Base-by-base conservation (phyloP, 2,888 invertebrate species). In the Microplitis deprimator region DNA sequence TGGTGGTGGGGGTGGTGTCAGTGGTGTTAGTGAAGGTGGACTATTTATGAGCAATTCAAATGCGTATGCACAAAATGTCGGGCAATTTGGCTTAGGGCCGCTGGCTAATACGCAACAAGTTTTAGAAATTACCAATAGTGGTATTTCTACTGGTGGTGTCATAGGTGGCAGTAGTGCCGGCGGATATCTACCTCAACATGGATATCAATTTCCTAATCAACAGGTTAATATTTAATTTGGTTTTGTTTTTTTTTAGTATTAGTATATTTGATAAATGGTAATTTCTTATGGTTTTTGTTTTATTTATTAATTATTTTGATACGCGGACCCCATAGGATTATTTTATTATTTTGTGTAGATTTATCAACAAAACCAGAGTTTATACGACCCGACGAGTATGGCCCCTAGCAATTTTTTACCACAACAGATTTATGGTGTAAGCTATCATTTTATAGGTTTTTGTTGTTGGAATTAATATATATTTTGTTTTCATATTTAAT, bases 401-500 rank as follows among this genome's bases (percentile, higher is more conserved):
- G 84, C 84, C 77, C 85, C 86, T 85, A 85, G 84, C 82, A 87
- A 85, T 83, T 84, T 84, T 81, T 85, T 85, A 79, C 84, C 83
- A 83, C 78, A 85, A 73, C 84, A 87, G 81, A 81, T 83, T 82
- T 85, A 84, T 82, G 82, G 84, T 85, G 84, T 86, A 87, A 86
- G 86, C 82, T 79, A 82, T 76, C 73, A 76, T 40, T 39, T 65
- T 39, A 40, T 64, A 20, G 68, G 39, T 70, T 75, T 39, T 64
- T 39, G 13, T 61, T 59, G 40, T 74, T 74, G 50, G 40, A 13
- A 20, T 6, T 39, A 8, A 5, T 39, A 13, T 39, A 39, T 59
- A 59, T 59, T 59, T 29, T 29, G 29, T 29, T 29, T 29, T 29
- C 3, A 29, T 29, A 29, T 29, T 29, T 29, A 4, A 29, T 29